Evolutionary conservation across 2,888 invertebrate species (phyloP).

Genomic region (Brenthis ino): DNA sequence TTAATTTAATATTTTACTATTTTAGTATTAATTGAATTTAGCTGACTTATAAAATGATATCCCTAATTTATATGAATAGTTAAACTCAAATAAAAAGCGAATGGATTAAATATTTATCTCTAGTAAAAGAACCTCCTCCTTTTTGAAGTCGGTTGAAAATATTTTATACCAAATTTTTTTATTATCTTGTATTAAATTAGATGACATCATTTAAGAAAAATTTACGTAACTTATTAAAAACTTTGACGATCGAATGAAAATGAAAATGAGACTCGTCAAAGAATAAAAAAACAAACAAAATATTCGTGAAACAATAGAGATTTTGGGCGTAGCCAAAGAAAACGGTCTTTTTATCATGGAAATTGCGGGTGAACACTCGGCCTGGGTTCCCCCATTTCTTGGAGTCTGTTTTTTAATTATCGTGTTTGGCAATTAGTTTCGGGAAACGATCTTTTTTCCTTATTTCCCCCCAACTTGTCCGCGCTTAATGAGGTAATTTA

Average conservation of each 20-base stretch:
- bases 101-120: neutral
- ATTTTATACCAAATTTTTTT: no score
- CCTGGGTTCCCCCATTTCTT: conserved; percentile 73
- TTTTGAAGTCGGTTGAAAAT: no score
- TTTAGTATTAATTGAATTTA: conserved; percentile 57
- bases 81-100: no score
- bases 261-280: conserved; percentile 79
- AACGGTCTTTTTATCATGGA: conserved; percentile 76
- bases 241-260: conserved; percentile 74
- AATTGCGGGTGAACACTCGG: conserved; percentile 79
- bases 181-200: conserved; percentile 1
- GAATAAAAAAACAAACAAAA: conserved; percentile 71
- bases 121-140: neutral
- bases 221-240: conserved; percentile 81
- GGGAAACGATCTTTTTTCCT: conserved; percentile 75
- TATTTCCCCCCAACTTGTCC: conserved; percentile 74
- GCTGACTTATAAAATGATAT: conserved; percentile 4
- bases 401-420: conserved; percentile 81
- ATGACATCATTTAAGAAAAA: conserved; percentile 45
- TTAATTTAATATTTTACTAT: conserved; percentile 39
- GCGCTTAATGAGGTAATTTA: conserved; percentile 75
- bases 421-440: conserved; percentile 82
- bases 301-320: conserved; percentile 75
- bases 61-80: no score
- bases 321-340: conserved; percentile 78